Percentiles rank a stretch among this genome's conserved stretches.
phyloP scores from a whole-genome alignment of 2,113 vertebrate species.

The Aptenodytes patagonicus region DNA sequence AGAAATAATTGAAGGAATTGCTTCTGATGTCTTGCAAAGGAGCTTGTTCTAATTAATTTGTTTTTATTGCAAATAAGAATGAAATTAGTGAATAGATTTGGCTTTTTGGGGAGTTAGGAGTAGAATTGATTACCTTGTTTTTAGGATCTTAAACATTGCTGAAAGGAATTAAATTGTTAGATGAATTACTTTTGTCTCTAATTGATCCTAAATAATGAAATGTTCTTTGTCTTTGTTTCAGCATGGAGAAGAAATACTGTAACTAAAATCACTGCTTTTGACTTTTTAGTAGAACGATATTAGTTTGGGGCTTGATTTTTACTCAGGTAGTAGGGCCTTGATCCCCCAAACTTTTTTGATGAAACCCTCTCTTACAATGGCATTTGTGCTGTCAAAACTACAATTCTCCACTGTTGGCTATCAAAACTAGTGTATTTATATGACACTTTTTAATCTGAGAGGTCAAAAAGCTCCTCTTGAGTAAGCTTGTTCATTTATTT shows the following conservation, averaged over 20 bases:
- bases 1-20: conserved; percentile 32
- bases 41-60: conserved; percentile 33
- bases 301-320: neutral
- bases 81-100: neutral
- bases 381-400: neutral
- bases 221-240: neutral
- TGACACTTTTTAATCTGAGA: neutral
- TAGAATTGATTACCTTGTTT: neutral
- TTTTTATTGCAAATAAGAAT: conserved; percentile 46
- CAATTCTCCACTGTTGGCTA: neutral
- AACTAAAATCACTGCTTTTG: neutral
- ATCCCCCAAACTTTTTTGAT: neutral
- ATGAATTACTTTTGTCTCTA: conserved; percentile 9
- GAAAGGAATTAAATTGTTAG: neutral
- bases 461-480: neutral
- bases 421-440: neutral
- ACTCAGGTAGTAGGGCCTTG: neutral
- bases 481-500: neutral
- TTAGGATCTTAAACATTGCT: conserved; percentile 9
- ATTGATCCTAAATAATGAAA: conserved; percentile 3
- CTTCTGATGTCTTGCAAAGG: conserved; percentile 5
- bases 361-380: neutral
- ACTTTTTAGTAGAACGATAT: neutral
- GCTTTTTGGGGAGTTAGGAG: neutral
- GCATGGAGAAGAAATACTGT: neutral